Conservation (phyloP, 2,888 invertebrate genomes). For the Drosophila paramelanica region DNA sequence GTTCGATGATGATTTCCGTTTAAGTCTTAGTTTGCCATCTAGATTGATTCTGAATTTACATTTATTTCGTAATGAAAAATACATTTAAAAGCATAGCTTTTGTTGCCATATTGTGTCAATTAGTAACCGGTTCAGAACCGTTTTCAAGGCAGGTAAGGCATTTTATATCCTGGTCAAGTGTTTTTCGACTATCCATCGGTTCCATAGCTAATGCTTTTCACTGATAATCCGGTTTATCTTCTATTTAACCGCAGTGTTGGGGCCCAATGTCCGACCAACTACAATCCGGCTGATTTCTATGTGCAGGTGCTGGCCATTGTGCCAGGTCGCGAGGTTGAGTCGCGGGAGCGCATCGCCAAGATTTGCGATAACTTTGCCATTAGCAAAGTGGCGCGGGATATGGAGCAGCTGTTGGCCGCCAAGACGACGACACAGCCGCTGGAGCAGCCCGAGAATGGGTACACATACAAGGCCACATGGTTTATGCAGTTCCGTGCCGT, state of each 20-base stretch:
- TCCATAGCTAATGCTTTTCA: too few species aligned
- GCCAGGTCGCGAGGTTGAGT: slow-evolving; percentile 92
- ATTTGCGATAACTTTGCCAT: slow-evolving; percentile 90
- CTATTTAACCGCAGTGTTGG: slow-evolving; percentile 87
- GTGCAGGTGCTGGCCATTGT: slow-evolving; percentile 94
- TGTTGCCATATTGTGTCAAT: too few species aligned
- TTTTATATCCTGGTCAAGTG: too few species aligned
- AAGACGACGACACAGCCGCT: slow-evolving; percentile 63
- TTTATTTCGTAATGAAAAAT: too few species aligned
- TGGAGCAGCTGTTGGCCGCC: slow-evolving; percentile 80
- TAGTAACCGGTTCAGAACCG: too few species aligned
- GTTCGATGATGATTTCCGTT: too few species aligned
- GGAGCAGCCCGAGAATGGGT: slow-evolving; percentile 87
- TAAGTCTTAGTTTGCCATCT: too few species aligned
- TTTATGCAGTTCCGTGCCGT: slow-evolving; percentile 94
- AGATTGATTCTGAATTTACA: too few species aligned
- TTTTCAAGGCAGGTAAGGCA: too few species aligned
- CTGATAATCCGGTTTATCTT: background rate
- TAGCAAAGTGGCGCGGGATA: slow-evolving; percentile 82
- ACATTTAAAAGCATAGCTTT: too few species aligned
- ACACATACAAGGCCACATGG: slow-evolving; percentile 89
- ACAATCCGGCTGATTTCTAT: slow-evolving; percentile 97
- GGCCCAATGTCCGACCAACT: slow-evolving; percentile 93
- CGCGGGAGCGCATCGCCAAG: slow-evolving; percentile 90
- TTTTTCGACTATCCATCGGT: too few species aligned